These are phyloP conservation scores for Pelecanus crispus DNA, from an alignment of 2,113 vertebrate genomes.

Conservation along the genomic window DNA sequence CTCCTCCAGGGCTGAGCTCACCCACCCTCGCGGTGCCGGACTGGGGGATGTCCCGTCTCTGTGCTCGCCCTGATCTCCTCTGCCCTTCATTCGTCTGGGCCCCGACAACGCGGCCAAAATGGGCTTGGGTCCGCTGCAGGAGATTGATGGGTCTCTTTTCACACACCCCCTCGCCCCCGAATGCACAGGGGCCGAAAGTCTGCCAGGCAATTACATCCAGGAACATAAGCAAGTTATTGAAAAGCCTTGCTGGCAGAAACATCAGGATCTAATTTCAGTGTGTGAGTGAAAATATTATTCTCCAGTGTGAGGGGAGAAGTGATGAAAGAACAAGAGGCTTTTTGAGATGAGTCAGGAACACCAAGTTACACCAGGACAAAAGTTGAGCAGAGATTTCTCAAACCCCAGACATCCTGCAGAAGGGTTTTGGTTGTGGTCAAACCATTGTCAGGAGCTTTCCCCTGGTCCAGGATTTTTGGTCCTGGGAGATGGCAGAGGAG, in stretches of 20 bases:
- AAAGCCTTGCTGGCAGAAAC: conserved; percentile 29
- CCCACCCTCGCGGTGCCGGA: fast-evolving
- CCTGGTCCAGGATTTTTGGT: neutral
- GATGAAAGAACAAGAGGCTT: conserved; percentile 51
- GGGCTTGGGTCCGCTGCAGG: neutral
- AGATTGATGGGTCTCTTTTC: neutral
- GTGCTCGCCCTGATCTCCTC: neutral
- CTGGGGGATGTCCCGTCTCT: fast-evolving
- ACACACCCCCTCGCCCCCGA: fast-evolving
- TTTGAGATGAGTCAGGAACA: neutral
- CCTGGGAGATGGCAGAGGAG: neutral
- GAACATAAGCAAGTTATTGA: conserved; percentile 34
- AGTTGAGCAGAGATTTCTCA: neutral
- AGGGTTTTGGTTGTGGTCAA: neutral
- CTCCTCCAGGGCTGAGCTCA: neutral
- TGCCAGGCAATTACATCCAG: conserved; percentile 30
- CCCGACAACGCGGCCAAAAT: fast-evolving
- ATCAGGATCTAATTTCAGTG: neutral
- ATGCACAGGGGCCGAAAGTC: neutral
- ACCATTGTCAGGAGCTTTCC: neutral
- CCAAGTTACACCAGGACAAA: conserved; percentile 23
- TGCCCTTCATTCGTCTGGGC: fast-evolving
- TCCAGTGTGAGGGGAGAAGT: conserved; percentile 6
- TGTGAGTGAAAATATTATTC: conserved; percentile 32
- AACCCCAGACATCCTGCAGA: neutral